These are phyloP conservation scores for Mimachlamys varia DNA, from an alignment of 2,888 invertebrate species.

Conservation along the genomic window DNA sequence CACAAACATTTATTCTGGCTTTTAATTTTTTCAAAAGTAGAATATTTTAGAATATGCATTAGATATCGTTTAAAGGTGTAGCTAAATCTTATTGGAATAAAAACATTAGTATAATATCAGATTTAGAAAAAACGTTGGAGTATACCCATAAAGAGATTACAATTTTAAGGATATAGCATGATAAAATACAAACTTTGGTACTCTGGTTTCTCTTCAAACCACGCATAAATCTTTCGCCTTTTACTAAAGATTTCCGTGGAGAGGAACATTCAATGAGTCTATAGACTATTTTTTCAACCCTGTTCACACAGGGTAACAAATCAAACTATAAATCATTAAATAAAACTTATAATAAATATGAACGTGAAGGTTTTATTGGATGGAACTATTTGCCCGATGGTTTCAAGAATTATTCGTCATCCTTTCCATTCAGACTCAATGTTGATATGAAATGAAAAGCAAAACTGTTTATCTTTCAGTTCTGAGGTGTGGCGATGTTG, in stretches of 20 bases:
- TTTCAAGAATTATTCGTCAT: no score
- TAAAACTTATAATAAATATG: no score
- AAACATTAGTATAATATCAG: neutral
- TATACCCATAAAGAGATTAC: neutral
- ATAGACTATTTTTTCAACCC: slow-evolving; percentile 32
- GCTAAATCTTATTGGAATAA: neutral
- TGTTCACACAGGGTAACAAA: slow-evolving; percentile 22
- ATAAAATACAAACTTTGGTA: neutral
- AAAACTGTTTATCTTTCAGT: no score
- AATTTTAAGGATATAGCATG: neutral
- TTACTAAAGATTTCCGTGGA: slow-evolving; percentile 36
- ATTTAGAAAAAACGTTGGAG: neutral
- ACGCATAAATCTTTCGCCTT: slow-evolving; percentile 36
- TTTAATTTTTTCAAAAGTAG: neutral
- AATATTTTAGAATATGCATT: neutral
- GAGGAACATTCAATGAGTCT: slow-evolving; percentile 31
- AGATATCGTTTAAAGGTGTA: neutral
- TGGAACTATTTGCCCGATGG: no score
- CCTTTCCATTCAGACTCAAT: no score
- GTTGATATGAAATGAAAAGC: no score
- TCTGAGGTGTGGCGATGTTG: neutral
- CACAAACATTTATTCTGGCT: neutral
- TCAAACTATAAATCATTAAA: neutral
- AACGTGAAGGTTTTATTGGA: no score
- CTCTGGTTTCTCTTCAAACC: slow-evolving; percentile 36